Evolutionary conservation across 2,888 invertebrate genomes (phyloP).

Genomic region (Oegoconia quadripuncta): DNA sequence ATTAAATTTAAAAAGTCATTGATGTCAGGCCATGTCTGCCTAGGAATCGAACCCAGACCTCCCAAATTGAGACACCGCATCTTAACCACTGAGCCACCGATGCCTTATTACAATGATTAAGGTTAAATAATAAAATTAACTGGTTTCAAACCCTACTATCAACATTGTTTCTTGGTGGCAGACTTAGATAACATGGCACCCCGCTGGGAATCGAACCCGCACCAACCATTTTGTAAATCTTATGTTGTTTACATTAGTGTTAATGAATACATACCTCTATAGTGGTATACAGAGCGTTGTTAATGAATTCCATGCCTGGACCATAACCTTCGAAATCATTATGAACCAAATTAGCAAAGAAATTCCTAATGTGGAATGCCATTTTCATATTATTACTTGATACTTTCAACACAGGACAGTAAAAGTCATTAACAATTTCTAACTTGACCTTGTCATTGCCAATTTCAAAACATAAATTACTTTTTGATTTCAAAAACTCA

Average conservation of each 20-base stretch:
- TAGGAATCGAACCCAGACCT: too few relatives aligned
- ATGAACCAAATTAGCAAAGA: conserved; percentile 46
- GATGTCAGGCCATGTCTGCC: too few relatives aligned
- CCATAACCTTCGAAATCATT: conserved; percentile 25
- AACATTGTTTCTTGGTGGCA: too few relatives aligned
- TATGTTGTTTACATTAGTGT: neutral
- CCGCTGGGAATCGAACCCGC: too few relatives aligned
- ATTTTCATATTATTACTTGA: conserved; percentile 36
- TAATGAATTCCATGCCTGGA: conserved; percentile 35
- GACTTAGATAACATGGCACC: too few relatives aligned
- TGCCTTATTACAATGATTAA: too few relatives aligned
- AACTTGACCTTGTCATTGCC: conserved; percentile 37
- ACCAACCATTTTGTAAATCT: too few relatives aligned
- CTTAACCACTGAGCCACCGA: too few relatives aligned
- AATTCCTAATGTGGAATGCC: conserved; percentile 46
- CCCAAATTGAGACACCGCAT: too few relatives aligned
- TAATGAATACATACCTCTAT: conserved; percentile 39
- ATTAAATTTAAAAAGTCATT: too few relatives aligned
- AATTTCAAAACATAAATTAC: conserved; percentile 34
- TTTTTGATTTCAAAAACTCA: conserved; percentile 46
- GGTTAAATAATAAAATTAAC: too few relatives aligned
- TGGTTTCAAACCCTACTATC: too few relatives aligned
- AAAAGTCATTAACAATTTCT: conserved; percentile 42
- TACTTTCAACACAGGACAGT: conserved; percentile 39
- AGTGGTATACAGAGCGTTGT: conserved; percentile 40